These are phyloP conservation scores for Zoanthus gigantus DNA, from an alignment of 92 coral and sea anemone genomes.

Conservation along the genomic window DNA sequence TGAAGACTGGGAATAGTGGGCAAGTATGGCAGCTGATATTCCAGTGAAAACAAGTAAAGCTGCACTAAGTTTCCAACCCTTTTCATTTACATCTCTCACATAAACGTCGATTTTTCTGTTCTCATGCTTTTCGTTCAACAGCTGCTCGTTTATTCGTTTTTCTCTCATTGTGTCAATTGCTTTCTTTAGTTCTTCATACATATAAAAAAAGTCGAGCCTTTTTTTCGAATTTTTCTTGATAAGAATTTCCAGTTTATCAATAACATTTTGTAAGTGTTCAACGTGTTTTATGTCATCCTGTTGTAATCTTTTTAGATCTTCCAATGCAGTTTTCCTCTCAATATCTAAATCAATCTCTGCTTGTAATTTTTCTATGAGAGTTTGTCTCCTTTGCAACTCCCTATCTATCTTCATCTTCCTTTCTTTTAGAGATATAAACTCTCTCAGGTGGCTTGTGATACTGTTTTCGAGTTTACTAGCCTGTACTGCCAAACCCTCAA, in stretches of 20 bases:
- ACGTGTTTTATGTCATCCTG: constrained; percentile 47
- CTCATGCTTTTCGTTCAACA: constrained; percentile 1
- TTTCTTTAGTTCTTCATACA: constrained; percentile 71
- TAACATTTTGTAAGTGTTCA: constrained; percentile 53
- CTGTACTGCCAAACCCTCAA: not conserved
- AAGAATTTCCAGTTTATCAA: constrained; percentile 59
- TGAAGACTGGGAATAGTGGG: constrained; percentile 49
- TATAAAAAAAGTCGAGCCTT: constrained; percentile 58
- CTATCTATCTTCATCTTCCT: constrained; percentile 50
- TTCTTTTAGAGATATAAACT: constrained; percentile 34
- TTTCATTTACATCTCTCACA: constrained; percentile 36
- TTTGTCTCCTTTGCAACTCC: constrained; percentile 47
- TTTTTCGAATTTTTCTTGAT: constrained; percentile 49
- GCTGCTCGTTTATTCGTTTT: constrained; percentile 60
- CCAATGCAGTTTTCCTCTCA: constrained; percentile 45
- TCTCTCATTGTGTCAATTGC: constrained; percentile 61
- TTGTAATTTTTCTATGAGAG: constrained; percentile 63
- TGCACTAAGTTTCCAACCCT: constrained; percentile 40
- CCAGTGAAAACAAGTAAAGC: not conserved
- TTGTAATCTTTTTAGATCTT: constrained; percentile 48
- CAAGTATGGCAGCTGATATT: constrained; percentile 33
- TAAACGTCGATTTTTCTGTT: constrained; percentile 23
- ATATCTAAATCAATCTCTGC: constrained; percentile 46
- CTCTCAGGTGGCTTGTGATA: not conserved
- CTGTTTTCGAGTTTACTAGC: not conserved